Conservation (phyloP, 2,113 vertebrate species). For the Myanophis thanlyinensis region DNA sequence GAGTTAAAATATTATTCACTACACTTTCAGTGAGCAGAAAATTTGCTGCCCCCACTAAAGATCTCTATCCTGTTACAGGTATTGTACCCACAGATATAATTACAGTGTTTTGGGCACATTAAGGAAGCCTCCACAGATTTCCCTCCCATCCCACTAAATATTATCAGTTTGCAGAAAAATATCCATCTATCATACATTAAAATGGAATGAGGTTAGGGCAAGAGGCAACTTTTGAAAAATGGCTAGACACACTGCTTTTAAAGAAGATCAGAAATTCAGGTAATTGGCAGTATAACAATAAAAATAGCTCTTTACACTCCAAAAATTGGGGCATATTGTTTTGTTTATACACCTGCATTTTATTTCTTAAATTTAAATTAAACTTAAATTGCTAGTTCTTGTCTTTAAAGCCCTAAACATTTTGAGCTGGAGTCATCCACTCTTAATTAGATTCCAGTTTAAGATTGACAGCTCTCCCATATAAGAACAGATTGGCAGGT, state of each 20-base stretch:
- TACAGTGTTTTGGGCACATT: not conserved
- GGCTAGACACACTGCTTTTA: not conserved
- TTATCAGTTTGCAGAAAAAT: not conserved
- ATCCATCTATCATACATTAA: not conserved
- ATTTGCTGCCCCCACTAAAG: not conserved
- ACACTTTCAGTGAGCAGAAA: not conserved
- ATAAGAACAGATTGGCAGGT: not conserved
- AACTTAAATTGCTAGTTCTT: not conserved
- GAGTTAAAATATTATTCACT: not conserved
- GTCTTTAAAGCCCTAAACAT: not conserved
- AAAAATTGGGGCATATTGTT: not conserved
- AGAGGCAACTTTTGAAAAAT: not conserved
- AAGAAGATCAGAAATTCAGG: not conserved
- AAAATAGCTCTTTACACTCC: not conserved
- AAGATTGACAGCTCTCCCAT: not conserved
- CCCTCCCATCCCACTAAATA: not conserved
- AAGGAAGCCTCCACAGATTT: not conserved
- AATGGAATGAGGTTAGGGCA: not conserved
- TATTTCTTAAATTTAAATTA: not conserved
- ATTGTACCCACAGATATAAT: not conserved
- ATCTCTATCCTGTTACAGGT: not conserved
- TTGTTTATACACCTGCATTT: not conserved
- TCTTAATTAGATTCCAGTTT: not conserved
- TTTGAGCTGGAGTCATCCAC: not conserved
- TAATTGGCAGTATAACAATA: not conserved